Evolutionary conservation across 2,113 vertebrate genomes (phyloP), one percentile per base, ranked within the genome.

Genomic region (Aegithalos caudatus): DNA sequence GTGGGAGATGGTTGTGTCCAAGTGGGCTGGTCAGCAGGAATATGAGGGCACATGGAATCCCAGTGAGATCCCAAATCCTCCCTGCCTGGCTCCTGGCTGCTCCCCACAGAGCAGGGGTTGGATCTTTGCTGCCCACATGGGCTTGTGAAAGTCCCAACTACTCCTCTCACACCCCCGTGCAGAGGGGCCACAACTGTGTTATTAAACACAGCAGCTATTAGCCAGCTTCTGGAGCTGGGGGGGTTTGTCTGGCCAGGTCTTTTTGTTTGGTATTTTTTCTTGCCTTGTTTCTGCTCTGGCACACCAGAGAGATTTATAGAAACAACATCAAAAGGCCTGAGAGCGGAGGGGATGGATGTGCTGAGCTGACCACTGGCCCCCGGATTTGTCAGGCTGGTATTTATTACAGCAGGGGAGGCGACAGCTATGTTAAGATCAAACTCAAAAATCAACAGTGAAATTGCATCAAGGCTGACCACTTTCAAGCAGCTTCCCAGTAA

Each of bases 261-360:
- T 21, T 69, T 37, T 19, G 11, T 56, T 78, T 48, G 47, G 19
- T 47, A 1, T 12, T 19, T 48, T 47, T 42, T 23, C 37, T 8
- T 1, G 20, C 60, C 21, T 86, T 79, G 61, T 69, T 92, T 92
- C 83, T 70, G 31, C 54, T 66, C 58, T 27, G 64, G 80, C 50
- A 58, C 5, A 3, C 50, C 62, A 54, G 82, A 67, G 86, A 88
- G 74, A 95, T 88, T 92, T 81, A 94, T 24, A 88, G 91, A 53
- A 92, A 45, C 64, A 91, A 84, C 89, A 81, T 86, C 86, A 73
- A 92, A 92, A 80, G 83, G 58, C 37, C 57, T 65, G 80, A 48
- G 86, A 92, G 72, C 1, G 1, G 10, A 56, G 38, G 67, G 86
- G 72, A 61, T 21, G 60, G 25, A 61, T 37, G 76, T 38, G 72